Conservation (phyloP, 2,888 invertebrate species). For the Lepidochitona cinerea region DNA sequence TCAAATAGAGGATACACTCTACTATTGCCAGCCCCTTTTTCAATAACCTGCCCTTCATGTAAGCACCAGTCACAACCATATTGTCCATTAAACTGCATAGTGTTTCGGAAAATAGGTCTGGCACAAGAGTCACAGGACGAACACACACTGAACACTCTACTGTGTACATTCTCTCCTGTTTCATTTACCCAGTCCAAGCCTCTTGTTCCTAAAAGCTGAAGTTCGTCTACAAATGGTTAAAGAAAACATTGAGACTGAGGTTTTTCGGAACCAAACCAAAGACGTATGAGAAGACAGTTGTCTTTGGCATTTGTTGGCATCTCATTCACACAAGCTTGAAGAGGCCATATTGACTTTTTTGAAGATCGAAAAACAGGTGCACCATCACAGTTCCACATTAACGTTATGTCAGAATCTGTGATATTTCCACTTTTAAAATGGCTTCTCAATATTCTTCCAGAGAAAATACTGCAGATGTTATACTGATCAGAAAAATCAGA, state of each 20-base stretch:
- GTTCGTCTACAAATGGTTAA: background rate
- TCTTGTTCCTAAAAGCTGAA: background rate
- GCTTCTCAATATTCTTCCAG: background rate
- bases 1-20: background rate
- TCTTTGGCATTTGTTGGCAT: background rate
- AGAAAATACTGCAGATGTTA: background rate
- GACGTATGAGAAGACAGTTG: background rate
- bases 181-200: background rate
- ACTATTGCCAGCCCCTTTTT: background rate
- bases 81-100: constrained; percentile 4
- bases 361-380: background rate
- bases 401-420: background rate
- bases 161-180: background rate
- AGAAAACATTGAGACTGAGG: background rate
- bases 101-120: constrained; percentile 7
- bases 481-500: background rate
- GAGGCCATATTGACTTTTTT: background rate
- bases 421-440: background rate
- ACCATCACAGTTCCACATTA: background rate
- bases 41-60: background rate
- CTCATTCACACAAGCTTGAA: background rate
- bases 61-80: constrained; percentile 12
- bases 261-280: background rate
- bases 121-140: background rate
- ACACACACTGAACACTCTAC: background rate